These are phyloP conservation scores for Limnephilus auricula DNA, from an alignment of 2,888 invertebrate species.

Conservation along the genomic window DNA sequence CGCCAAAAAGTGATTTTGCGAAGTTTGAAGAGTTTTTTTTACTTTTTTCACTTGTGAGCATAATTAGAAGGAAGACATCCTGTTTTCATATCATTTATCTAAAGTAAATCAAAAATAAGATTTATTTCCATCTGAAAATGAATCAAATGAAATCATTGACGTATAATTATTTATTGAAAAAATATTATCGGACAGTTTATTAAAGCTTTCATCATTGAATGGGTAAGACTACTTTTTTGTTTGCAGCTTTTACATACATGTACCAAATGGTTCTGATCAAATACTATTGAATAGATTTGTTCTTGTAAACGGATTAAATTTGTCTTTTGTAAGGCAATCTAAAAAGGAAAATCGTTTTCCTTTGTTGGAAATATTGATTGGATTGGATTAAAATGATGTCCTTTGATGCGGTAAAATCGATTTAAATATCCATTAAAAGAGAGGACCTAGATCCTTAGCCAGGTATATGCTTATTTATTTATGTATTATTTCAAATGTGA, in stretches of 20 bases:
- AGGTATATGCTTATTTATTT: background rate
- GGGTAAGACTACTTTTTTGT: background rate
- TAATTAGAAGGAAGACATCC: background rate
- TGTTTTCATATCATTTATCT: background rate
- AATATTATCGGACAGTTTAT: background rate
- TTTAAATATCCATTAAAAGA: background rate
- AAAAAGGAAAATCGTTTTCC: background rate
- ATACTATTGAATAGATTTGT: background rate
- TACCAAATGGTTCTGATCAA: background rate
- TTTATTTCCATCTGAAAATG: background rate
- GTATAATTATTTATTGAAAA: background rate
- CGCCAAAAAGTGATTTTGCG: too few species aligned
- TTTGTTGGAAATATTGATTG: background rate
- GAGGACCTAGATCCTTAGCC: background rate
- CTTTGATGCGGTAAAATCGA: background rate
- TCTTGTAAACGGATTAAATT: background rate
- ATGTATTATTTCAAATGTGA: background rate
- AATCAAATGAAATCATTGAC: background rate
- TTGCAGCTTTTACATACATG: background rate
- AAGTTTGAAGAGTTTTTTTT: too few species aligned
- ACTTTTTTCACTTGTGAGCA: too few species aligned
- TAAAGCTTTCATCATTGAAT: background rate
- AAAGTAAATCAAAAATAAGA: background rate
- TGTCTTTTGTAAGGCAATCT: background rate
- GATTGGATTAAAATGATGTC: background rate